Evolutionary conservation across 2,113 vertebrate genomes (phyloP).

Genomic region (Ceyx cyanopectus): DNA sequence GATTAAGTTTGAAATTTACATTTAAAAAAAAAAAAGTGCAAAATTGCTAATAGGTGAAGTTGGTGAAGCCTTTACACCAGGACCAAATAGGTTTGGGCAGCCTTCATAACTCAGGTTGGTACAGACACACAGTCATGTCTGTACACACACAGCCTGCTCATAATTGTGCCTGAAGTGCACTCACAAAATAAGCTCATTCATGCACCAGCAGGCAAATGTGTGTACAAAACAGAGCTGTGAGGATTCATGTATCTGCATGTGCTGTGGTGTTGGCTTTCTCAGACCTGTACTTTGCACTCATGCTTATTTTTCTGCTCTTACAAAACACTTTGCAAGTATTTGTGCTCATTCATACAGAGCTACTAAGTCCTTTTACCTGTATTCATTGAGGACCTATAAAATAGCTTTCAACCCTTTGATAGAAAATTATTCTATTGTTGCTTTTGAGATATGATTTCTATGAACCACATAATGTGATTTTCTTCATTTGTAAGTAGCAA

Average conservation of each 20-base stretch:
- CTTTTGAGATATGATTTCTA: background rate
- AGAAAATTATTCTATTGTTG: background rate
- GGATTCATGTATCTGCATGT: background rate
- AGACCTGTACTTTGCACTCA: background rate
- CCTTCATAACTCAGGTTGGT: background rate
- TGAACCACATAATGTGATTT: background rate
- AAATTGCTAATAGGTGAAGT: background rate
- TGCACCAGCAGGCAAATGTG: background rate
- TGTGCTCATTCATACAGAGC: background rate
- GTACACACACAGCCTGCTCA: background rate
- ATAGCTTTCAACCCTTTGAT: background rate
- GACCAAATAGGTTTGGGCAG: background rate
- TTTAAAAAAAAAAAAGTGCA: background rate
- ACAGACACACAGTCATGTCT: background rate
- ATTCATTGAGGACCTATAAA: background rate
- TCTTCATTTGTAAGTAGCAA: slow-evolving; percentile 8
- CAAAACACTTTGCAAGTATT: background rate
- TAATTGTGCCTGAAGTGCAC: background rate
- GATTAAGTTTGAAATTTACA: background rate
- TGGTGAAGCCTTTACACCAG: background rate
- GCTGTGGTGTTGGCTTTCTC: background rate
- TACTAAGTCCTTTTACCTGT: background rate
- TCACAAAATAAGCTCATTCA: background rate
- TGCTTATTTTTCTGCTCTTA: background rate
- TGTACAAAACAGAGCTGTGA: background rate